Conservation (phyloP, 2,113 vertebrate species). For the Callaeas wilsoni region DNA sequence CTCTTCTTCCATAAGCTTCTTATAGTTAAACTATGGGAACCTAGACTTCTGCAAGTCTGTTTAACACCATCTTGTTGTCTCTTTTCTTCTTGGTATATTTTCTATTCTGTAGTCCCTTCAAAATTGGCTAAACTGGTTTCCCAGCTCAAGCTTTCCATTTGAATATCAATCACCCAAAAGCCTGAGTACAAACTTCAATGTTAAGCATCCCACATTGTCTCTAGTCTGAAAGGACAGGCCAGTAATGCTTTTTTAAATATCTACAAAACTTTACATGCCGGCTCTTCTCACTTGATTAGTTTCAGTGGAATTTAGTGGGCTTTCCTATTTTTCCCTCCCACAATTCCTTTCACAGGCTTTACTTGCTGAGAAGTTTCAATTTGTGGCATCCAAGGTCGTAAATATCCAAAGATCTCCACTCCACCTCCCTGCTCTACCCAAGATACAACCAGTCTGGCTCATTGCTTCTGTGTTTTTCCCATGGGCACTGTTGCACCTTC, state of each 20-base stretch:
- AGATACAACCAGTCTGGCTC: background rate
- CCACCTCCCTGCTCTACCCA: background rate
- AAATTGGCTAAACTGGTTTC: background rate
- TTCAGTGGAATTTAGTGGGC: background rate
- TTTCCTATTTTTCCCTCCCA: background rate
- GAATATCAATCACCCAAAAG: background rate
- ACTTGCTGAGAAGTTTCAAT: background rate
- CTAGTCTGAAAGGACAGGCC: background rate
- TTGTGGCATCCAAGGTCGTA: background rate
- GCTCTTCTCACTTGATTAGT: background rate
- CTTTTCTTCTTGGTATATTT: background rate
- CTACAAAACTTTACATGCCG: background rate
- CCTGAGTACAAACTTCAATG: background rate
- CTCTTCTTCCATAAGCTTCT: background rate
- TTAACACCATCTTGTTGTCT: background rate
- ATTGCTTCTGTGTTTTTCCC: background rate
- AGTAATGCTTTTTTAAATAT: background rate
- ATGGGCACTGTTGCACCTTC: background rate
- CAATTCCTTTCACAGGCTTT: background rate
- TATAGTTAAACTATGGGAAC: no score
- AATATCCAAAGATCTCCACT: background rate
- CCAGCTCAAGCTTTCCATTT: background rate
- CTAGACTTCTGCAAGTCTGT: background rate
- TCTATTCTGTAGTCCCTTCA: background rate
- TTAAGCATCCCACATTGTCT: background rate